These are phyloP conservation scores for Sinella curviseta DNA, from an alignment of 1,140 invertebrate genomes.

Conservation along the genomic window DNA sequence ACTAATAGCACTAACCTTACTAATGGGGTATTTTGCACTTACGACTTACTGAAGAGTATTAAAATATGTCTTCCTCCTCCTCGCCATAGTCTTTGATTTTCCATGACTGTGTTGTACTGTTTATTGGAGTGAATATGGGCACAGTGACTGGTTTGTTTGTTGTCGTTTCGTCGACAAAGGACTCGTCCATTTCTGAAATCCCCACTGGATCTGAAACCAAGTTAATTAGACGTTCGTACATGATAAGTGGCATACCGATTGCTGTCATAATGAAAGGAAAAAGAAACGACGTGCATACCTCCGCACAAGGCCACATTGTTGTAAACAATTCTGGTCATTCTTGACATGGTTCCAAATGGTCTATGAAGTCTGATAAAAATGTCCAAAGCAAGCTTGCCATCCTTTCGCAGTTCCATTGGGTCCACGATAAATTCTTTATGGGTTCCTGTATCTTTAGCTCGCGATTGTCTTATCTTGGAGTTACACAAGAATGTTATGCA, in stretches of 20 bases:
- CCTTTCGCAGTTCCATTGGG: background rate
- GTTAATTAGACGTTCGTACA: no score
- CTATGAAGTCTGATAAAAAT: background rate
- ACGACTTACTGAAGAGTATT: constrained; percentile 2
- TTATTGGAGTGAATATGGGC: background rate
- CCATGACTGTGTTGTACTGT: background rate
- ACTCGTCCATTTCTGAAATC: background rate
- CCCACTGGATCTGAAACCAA: background rate
- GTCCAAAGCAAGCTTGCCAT: background rate
- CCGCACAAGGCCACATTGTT: background rate
- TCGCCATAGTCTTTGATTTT: background rate
- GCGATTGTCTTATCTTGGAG: background rate
- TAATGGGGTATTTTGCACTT: background rate
- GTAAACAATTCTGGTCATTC: constrained; percentile 2
- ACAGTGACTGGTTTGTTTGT: background rate
- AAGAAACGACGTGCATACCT: background rate
- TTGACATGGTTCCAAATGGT: background rate
- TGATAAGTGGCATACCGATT: no score
- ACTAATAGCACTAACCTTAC: background rate
- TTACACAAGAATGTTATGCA: background rate
- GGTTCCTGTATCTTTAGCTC: constrained; percentile 18
- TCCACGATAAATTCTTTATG: constrained; percentile 6
- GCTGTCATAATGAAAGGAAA: background rate
- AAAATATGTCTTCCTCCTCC: background rate
- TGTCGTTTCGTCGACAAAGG: background rate